Base-by-base conservation (phyloP, 2,797 vertebrate genomes). In the Botia almorhae region DNA sequence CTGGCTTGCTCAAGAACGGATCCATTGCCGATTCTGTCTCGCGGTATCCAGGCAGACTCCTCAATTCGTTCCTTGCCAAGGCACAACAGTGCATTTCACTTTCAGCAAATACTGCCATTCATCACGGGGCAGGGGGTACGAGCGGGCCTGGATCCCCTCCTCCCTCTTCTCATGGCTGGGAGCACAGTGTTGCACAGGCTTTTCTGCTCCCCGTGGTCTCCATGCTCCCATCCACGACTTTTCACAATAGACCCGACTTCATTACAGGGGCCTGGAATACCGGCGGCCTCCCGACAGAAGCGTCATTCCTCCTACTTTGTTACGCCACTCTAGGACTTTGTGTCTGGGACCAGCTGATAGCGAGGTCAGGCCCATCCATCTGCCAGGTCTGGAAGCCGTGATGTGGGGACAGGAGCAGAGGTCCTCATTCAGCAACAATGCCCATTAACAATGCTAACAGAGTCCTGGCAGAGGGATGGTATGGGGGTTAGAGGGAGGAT, bases 351-450 rank as follows among this genome's bases (percentile, higher is more conserved):
- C 87, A 89, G 89, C 92, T 92, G 93, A 94, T 94, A 93, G 93
- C 77, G 89, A 87, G 91, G 90, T 88, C 89, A 90, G 93, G 78
- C 90, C 93, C 90, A 94, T 94, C 94, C 93, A 94, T 95, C 93
- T 95, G 93, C 92, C 86, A 88, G 90, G 89, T 89, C 56, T 46
- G 87, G 88, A 89, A 88, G 85, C 87, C 87, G 87, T 88, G 88
- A 89, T 91, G 90, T 91, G 91, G 87, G 90, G 87, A 90, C 88
- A 82, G 88, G 93, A 90, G 91, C 92, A 92, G 90, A 94, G 93
- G 92, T 93, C 93, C 92, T 92, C 91, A 91, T 94, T 94, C 92
- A 92, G 78, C 93, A 93, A 94, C 93, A 95, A 94, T 93, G 84
- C 91, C 89, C 90, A 92, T 92, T 93, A 93, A 94, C 91, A 94